phyloP scores from a whole-genome alignment of 2,113 vertebrate genomes.

The Paramisgurnus dabryanus region DNA sequence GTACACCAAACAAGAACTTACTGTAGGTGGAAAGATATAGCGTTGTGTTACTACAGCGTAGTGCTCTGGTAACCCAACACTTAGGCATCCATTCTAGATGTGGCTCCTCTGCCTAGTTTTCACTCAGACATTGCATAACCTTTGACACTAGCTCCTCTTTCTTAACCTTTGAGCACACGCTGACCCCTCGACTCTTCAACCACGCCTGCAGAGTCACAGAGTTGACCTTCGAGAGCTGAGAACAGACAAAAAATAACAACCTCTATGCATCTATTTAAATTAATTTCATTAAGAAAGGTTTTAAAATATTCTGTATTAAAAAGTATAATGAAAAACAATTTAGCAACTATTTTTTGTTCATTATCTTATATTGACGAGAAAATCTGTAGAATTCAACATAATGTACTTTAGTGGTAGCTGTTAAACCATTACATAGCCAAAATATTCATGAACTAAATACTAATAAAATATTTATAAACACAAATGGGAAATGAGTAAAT shows the following conservation, averaged over 20 bases:
- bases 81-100: no score
- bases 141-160: conserved; percentile 74
- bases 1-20: background rate
- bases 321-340: background rate
- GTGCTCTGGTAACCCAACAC: conserved; percentile 30
- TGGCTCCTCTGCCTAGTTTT: conserved; percentile 49
- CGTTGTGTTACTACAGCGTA: background rate
- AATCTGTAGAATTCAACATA: no score
- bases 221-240: conserved; percentile 68
- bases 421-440: no score
- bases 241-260: conserved; percentile 27
- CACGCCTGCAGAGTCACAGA: conserved; percentile 62
- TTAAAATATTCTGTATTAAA: background rate
- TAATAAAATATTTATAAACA: no score
- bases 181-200: conserved; percentile 64
- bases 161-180: conserved; percentile 60
- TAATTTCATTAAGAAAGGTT: background rate
- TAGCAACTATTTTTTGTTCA: no score
- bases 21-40: background rate
- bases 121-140: conserved; percentile 68
- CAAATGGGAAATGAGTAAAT: no score
- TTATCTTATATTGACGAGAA: no score
- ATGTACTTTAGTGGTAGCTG: no score
- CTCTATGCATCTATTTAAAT: background rate
- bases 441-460: no score